A percentile compares a stretch with the other conserved stretches of the same genome.
phyloP scores from a whole-genome alignment of 2,113 vertebrate species.

The Coturnix japonica region DNA sequence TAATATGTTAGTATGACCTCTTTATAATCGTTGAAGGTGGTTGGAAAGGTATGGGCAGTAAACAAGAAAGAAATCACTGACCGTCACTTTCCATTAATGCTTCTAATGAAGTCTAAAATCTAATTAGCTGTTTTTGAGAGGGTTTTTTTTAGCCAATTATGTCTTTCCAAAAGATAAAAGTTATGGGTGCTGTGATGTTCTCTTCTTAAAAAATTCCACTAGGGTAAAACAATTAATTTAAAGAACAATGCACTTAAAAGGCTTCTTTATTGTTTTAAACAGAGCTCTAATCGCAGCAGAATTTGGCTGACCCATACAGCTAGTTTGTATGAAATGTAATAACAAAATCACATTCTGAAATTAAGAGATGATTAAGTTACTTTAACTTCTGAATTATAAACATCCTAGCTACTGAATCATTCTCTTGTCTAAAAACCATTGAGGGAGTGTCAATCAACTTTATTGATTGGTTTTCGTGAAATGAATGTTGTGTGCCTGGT shows the following conservation, averaged over 20 bases:
- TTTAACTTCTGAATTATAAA: background rate
- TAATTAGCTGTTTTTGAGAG: background rate
- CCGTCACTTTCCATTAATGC: background rate
- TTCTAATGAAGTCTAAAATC: background rate
- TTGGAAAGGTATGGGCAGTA: background rate
- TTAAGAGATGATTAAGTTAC: fast-evolving
- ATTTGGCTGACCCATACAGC: background rate
- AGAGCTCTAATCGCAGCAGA: background rate
- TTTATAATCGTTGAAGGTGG: background rate
- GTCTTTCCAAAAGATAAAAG: background rate
- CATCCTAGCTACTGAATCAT: background rate
- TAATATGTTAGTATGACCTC: background rate
- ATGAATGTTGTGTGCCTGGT: background rate
- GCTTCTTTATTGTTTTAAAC: background rate
- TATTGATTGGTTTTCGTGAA: background rate
- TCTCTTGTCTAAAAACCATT: background rate
- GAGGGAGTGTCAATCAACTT: background rate
- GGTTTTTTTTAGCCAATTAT: background rate
- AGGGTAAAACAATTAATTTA: background rate
- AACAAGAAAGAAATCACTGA: background rate
- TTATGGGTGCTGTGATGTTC: background rate
- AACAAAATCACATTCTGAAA: background rate
- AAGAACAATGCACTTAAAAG: background rate
- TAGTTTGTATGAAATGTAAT: background rate
- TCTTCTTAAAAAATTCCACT: fast-evolving